These are phyloP conservation scores for Ferrisia virgata DNA, from an alignment of 2,888 invertebrate species.

Conservation along the genomic window DNA sequence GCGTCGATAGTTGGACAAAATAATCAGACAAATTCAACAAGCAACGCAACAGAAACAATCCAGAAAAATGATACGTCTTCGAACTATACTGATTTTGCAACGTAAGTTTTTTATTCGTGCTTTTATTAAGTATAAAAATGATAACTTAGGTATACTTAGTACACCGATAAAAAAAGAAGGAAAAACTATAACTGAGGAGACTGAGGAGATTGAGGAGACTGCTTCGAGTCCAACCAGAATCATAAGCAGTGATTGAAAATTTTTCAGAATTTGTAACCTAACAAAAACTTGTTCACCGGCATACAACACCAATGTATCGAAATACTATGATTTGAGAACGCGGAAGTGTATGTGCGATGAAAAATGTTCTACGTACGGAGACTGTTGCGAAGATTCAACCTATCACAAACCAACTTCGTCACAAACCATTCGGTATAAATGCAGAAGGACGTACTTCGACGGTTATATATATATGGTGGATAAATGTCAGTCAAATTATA, in stretches of 20 bases:
- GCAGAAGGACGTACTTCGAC: conserved; percentile 54
- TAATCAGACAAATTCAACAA: background rate
- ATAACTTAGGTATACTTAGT: too few relatives aligned
- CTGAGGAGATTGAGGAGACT: too few relatives aligned
- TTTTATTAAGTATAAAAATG: too few relatives aligned
- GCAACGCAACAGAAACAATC: background rate
- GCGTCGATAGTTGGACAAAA: background rate
- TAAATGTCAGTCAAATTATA: conserved; percentile 54
- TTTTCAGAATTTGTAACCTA: background rate
- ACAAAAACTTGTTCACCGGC: background rate
- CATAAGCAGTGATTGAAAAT: background rate
- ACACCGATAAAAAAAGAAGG: too few relatives aligned
- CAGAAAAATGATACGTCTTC: background rate
- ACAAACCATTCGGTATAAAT: conserved; percentile 53
- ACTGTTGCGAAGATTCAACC: conserved; percentile 55
- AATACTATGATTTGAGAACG: background rate
- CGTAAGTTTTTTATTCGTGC: background rate
- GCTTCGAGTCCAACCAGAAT: background rate
- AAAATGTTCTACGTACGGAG: conserved; percentile 54
- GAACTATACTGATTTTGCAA: background rate
- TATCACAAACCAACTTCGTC: conserved; percentile 50
- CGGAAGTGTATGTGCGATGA: conserved; percentile 55
- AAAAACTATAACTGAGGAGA: too few relatives aligned
- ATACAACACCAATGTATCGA: background rate
- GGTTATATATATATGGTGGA: conserved; percentile 55